Conservation (phyloP, 2,797 vertebrate genomes). For the Catamblyrhynchus diadema region DNA sequence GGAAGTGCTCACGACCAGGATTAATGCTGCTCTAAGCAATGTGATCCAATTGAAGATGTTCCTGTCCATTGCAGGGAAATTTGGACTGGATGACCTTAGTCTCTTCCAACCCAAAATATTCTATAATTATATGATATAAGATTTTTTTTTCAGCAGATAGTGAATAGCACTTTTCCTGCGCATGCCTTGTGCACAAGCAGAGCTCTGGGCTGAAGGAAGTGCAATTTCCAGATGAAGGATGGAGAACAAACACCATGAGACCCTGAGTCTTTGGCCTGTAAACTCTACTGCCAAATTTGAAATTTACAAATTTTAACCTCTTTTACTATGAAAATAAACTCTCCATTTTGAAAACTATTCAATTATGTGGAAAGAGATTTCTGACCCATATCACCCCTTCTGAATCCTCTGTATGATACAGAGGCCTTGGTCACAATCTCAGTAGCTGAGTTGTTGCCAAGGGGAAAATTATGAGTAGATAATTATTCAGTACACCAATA, state of each 20-base stretch:
- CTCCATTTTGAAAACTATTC: background rate
- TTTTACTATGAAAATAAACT: background rate
- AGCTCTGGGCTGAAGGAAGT: background rate
- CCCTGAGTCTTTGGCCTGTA: background rate
- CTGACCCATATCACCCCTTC: background rate
- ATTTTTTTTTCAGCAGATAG: background rate
- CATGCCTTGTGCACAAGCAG: accelerated
- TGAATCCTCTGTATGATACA: background rate
- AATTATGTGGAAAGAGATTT: background rate
- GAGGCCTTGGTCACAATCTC: background rate
- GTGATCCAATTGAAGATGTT: background rate
- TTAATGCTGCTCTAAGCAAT: accelerated
- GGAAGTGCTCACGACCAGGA: background rate
- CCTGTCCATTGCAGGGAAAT: accelerated
- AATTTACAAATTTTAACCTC: background rate
- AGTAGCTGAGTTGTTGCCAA: background rate
- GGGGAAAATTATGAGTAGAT: background rate
- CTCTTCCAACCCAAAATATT: background rate
- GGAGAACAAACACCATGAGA: background rate
- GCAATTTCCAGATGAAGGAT: background rate
- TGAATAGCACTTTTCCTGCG: background rate
- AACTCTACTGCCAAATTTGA: background rate
- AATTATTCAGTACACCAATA: background rate
- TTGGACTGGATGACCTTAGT: background rate
- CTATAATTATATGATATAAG: background rate